phyloP scores from a whole-genome alignment of 2,888 invertebrate genomes.

The Ceratothoa steindachneri region DNA sequence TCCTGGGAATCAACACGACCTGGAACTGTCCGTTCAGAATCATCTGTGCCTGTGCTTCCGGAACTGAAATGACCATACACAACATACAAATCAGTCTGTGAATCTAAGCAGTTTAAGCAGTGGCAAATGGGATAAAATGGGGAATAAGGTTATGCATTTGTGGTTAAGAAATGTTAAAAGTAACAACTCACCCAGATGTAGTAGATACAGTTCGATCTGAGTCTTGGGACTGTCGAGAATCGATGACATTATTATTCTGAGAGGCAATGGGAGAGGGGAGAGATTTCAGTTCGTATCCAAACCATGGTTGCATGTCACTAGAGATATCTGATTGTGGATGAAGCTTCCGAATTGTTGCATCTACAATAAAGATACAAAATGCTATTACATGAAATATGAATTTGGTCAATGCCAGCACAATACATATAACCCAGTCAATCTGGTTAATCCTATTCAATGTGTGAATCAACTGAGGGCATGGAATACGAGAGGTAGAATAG shows the following conservation, averaged over 20 bases:
- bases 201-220: constrained; percentile 43
- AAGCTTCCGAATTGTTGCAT: neutral
- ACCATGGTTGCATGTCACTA: constrained; percentile 28
- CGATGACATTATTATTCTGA: constrained; percentile 29
- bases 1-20: constrained; percentile 75
- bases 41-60: constrained; percentile 63
- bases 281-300: neutral
- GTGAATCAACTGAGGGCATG: too few relatives aligned
- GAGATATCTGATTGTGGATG: constrained; percentile 21
- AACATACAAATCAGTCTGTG: neutral
- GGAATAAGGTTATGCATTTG: neutral
- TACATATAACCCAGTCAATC: too few relatives aligned
- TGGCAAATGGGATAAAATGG: neutral
- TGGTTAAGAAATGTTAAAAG: too few relatives aligned
- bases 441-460: too few relatives aligned
- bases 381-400: too few relatives aligned
- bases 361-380: neutral
- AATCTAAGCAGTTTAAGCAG: neutral
- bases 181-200: constrained; percentile 45
- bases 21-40: constrained; percentile 75
- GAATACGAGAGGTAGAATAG: too few relatives aligned
- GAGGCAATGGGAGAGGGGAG: constrained; percentile 18
- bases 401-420: neutral
- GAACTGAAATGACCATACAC: constrained; percentile 64
- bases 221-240: constrained; percentile 38